Conservation (phyloP, 2,113 vertebrate species). For the Ailurus styani region DNA sequence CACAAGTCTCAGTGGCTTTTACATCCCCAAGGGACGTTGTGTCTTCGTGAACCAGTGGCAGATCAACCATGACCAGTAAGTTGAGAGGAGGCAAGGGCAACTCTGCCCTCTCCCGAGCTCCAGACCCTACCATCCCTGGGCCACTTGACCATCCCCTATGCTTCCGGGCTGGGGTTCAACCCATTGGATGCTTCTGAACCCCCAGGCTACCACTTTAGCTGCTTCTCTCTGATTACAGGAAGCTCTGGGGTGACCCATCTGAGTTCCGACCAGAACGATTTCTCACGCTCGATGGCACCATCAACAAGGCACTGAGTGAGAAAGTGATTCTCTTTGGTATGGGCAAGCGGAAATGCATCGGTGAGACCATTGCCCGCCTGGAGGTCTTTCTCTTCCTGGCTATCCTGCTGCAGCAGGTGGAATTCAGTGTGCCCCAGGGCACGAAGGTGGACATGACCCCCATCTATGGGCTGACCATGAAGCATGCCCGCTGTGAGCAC, state of each 20-base stretch:
- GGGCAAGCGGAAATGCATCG: conserved; percentile 91
- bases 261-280: conserved; percentile 91
- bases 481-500: conserved; percentile 84
- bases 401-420: conserved; percentile 88
- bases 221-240: conserved; percentile 74
- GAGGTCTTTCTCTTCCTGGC: conserved; percentile 94
- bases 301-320: conserved; percentile 83
- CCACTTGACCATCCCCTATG: background rate
- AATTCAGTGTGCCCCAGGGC: conserved; percentile 80
- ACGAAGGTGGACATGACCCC: conserved; percentile 87
- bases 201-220: background rate
- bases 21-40: conserved; percentile 91
- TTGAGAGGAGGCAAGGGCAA: conserved; percentile 42
- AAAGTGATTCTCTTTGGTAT: conserved; percentile 90
- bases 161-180: background rate
- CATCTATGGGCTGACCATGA: conserved; percentile 91
- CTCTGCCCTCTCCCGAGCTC: background rate
- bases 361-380: conserved; percentile 88
- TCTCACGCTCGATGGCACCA: conserved; percentile 74
- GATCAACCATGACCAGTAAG: conserved; percentile 95
- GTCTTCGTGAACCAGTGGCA: conserved; percentile 98
- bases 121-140: background rate
- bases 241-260: conserved; percentile 90
- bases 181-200: background rate
- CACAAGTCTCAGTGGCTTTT: conserved; percentile 88